A percentile compares a stretch with the other conserved stretches of the same genome.
Conservation (phyloP, 2,888 invertebrate species). For the Tetrapedia diversipes region DNA sequence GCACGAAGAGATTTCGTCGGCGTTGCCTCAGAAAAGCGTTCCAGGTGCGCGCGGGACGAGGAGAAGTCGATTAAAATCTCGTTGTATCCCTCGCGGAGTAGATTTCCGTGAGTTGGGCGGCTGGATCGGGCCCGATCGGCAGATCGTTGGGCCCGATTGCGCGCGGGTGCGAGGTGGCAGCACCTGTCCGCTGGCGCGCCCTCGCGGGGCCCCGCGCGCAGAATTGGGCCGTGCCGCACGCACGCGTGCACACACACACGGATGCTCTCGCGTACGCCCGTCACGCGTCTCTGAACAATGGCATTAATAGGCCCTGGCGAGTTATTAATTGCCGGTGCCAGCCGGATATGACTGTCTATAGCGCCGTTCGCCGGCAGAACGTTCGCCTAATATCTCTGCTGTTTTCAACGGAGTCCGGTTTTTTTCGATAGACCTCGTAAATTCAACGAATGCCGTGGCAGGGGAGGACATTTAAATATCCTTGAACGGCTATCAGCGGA, state of each 20-base stretch:
- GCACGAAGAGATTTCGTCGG: not conserved
- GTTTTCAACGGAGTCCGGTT: constrained; percentile 67
- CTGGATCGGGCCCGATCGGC: constrained; percentile 75
- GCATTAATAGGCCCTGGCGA: constrained; percentile 82
- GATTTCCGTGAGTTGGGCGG: constrained; percentile 60
- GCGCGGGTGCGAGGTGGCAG: constrained; percentile 77
- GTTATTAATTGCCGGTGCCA: constrained; percentile 82
- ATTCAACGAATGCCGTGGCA: not conserved
- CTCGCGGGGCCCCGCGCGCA: constrained; percentile 45
- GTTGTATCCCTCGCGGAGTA: constrained; percentile 50
- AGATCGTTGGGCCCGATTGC: constrained; percentile 74
- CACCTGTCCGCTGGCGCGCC: constrained; percentile 67
- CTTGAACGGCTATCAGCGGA: constrained; percentile 6
- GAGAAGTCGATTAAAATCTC: constrained; percentile 70
- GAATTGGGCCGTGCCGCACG: constrained; percentile 40
- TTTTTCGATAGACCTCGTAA: constrained; percentile 37
- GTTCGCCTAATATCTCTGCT: constrained; percentile 74
- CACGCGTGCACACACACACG: constrained; percentile 56
- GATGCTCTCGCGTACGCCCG: constrained; percentile 68
- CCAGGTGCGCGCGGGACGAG: constrained; percentile 59
- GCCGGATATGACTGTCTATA: constrained; percentile 82
- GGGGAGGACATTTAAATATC: not conserved
- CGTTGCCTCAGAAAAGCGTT: constrained; percentile 35
- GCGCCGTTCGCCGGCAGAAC: constrained; percentile 73
- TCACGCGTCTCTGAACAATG: constrained; percentile 83